Percentiles rank a stretch among this genome's conserved stretches.
Evolutionary conservation across 35 echinoderm and acorn worm species (phyloP).

Genomic region (Eucidaris tribuloides): DNA sequence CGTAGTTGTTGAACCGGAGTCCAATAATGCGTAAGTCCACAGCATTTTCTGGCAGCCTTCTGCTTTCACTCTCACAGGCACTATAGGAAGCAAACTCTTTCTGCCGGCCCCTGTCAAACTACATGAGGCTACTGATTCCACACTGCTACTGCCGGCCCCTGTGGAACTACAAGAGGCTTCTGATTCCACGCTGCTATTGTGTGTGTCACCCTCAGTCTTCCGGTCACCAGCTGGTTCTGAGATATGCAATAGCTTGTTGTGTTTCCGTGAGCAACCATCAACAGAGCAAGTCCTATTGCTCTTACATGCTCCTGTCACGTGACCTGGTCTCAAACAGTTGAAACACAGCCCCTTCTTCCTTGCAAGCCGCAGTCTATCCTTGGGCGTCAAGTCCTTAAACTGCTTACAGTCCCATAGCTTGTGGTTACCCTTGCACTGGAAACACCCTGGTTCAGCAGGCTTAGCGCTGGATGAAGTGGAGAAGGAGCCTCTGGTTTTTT

Average conservation of each 20-base stretch:
- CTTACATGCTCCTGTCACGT: constrained; percentile 36
- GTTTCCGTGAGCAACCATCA: constrained; percentile 8
- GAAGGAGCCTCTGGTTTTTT: neutral
- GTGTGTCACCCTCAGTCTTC: neutral
- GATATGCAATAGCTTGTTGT: constrained; percentile 36
- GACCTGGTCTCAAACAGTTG: constrained; percentile 53
- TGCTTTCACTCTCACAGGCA: constrained; percentile 37
- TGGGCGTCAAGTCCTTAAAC: constrained; percentile 6
- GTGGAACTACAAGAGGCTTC: constrained; percentile 26
- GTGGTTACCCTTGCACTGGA: constrained; percentile 12
- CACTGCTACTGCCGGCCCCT: constrained; percentile 43
- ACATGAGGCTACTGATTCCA: too few species aligned
- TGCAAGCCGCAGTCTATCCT: neutral
- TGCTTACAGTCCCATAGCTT: too few species aligned
- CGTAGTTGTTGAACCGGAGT: constrained; percentile 38
- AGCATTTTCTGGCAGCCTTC: constrained; percentile 11
- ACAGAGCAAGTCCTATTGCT: constrained; percentile 25
- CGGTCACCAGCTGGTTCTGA: neutral
- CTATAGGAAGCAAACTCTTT: constrained; percentile 38
- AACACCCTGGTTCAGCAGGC: neutral
- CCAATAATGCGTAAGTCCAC: constrained; percentile 45
- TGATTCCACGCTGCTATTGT: neutral
- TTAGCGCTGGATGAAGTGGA: neutral
- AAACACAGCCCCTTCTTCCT: constrained; percentile 26
- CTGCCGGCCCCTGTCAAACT: too few species aligned